Conservation (phyloP, 2,797 vertebrate species). For the Discoglossus pictus region DNA sequence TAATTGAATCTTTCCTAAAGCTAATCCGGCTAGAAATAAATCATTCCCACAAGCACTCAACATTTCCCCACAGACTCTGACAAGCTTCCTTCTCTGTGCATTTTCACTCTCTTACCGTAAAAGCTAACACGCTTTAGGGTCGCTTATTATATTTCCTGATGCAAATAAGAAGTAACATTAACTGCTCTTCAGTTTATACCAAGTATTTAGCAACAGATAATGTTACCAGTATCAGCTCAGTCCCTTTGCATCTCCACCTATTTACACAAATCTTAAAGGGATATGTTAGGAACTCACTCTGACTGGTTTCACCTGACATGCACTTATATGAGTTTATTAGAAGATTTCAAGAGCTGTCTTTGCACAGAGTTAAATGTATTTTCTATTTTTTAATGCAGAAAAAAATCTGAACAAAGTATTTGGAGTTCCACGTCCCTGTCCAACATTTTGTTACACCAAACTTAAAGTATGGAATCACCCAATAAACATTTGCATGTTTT, state of each 20-base stretch:
- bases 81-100: constrained; percentile 65
- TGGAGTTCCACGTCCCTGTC: no score
- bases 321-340: no score
- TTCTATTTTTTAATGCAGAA: no score
- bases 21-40: constrained; percentile 68
- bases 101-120: constrained; percentile 60
- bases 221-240: constrained; percentile 47
- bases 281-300: no score
- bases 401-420: no score
- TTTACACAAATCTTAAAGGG: no score
- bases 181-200: constrained; percentile 47
- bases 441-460: no score
- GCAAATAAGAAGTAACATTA: constrained; percentile 64
- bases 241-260: background rate
- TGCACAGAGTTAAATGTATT: no score
- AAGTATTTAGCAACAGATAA: constrained; percentile 40
- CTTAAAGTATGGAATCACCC: no score
- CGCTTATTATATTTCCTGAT: constrained; percentile 62
- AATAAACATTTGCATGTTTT: no score
- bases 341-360: no score
- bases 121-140: constrained; percentile 67
- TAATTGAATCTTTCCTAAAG: constrained; percentile 60
- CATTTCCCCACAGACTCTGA: constrained; percentile 64
- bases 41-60: constrained; percentile 69
- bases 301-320: no score